Percentiles rank a stretch among this genome's conserved stretches.
These are phyloP conservation scores for Drosophila anceps DNA, from an alignment of 2,888 invertebrate species.

Conservation along the genomic window DNA sequence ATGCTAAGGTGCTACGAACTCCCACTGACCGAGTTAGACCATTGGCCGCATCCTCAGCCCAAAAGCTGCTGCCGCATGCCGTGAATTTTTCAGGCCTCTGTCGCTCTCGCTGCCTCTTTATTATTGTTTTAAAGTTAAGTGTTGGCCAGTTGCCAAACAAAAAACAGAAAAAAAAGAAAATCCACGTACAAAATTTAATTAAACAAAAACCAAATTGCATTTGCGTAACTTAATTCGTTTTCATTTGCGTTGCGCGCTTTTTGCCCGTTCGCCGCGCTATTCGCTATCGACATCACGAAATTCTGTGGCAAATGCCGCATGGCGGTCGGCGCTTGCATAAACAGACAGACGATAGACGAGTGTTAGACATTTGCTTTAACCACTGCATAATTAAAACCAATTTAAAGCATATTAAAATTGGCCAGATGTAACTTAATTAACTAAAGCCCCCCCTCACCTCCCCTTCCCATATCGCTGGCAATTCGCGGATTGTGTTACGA, in stretches of 20 bases:
- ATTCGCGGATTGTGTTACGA: constrained; percentile 2
- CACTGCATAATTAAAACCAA: constrained; percentile 24
- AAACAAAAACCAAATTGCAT: constrained; percentile 47
- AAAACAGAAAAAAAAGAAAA: constrained; percentile 2
- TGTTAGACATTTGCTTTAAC: constrained; percentile 17
- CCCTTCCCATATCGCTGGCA: neutral
- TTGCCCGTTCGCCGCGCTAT: constrained; percentile 13
- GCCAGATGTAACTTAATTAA: constrained; percentile 17
- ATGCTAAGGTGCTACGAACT: constrained; percentile 73
- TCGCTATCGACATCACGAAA: constrained; percentile 29
- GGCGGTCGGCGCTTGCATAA: constrained; percentile 27
- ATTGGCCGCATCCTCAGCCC: constrained; percentile 11
- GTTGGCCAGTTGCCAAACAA: constrained; percentile 43
- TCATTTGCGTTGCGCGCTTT: constrained; percentile 22
- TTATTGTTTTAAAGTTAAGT: constrained; percentile 45
- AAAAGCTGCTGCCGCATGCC: constrained; percentile 49
- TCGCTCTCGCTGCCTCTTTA: neutral
- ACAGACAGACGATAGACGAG: constrained; percentile 19
- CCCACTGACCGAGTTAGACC: constrained; percentile 61
- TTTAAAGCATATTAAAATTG: constrained; percentile 26
- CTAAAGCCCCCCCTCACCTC: neutral
- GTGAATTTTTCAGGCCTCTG: constrained; percentile 22
- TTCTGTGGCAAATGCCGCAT: constrained; percentile 35
- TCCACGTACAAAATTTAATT: constrained; percentile 40
- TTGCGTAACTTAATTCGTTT: constrained; percentile 49